A percentile compares a stretch with the other conserved stretches of the same genome.
phyloP scores from a whole-genome alignment of 2,888 invertebrate genomes.

The Cheilosia impressa region DNA sequence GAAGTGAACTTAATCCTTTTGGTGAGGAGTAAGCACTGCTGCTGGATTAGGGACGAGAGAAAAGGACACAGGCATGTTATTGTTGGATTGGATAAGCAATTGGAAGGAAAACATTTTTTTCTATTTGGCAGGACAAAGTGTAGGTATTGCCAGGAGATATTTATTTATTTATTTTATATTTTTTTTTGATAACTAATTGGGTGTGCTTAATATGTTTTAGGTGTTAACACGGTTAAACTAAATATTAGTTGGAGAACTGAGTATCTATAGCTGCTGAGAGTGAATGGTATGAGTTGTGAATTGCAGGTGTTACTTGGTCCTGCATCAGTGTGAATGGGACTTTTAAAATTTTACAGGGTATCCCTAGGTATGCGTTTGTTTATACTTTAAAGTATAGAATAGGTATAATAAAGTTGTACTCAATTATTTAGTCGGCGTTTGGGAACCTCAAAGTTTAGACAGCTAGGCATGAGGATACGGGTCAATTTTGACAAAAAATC shows the following conservation, averaged over 20 bases:
- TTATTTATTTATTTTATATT: conserved; percentile 49
- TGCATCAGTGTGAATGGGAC: no score
- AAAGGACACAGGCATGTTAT: conserved; percentile 53
- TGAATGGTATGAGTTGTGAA: not conserved
- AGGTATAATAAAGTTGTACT: no score
- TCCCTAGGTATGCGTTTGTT: no score
- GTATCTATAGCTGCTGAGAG: not conserved
- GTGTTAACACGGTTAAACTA: conserved; percentile 64
- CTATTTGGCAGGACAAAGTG: conserved; percentile 19
- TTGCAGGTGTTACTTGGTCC: no score
- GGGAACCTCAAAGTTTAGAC: no score
- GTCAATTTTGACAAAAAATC: no score
- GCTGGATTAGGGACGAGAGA: conserved; percentile 27
- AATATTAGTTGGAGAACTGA: conserved; percentile 50
- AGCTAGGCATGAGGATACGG: no score
- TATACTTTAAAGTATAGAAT: no score
- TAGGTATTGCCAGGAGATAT: conserved; percentile 62
- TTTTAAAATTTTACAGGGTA: no score
- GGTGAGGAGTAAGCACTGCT: conserved; percentile 22
- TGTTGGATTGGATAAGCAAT: conserved; percentile 74
- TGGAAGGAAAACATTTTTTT: conserved; percentile 70
- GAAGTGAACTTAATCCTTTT: conserved; percentile 36
- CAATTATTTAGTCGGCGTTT: no score
- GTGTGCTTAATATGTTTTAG: conserved; percentile 61
- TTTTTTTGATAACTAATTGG: conserved; percentile 59